These are phyloP conservation scores for Pachycephus smyrnensis DNA, from an alignment of 2,888 invertebrate species.

Conservation along the genomic window DNA sequence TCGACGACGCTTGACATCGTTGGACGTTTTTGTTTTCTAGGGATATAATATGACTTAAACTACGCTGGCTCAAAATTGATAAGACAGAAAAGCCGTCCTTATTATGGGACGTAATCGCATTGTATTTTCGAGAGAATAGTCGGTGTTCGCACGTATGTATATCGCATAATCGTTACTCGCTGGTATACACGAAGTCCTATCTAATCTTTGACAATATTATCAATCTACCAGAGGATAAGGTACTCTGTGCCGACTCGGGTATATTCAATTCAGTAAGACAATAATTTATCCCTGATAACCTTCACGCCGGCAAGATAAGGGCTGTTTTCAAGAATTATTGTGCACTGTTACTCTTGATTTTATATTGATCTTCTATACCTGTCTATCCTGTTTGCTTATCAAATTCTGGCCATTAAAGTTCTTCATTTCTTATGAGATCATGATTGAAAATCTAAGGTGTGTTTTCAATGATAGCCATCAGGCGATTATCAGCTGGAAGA, in stretches of 20 bases:
- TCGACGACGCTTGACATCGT: not conserved
- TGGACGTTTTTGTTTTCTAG: not conserved
- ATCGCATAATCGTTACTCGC: not conserved
- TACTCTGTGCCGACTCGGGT: slow-evolving; percentile 7
- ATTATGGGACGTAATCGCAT: not conserved
- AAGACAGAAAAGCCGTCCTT: not conserved
- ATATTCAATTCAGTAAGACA: slow-evolving; percentile 7
- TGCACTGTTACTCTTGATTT: not conserved
- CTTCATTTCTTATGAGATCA: not conserved
- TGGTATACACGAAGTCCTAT: slow-evolving; percentile 33
- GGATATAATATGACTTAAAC: not conserved
- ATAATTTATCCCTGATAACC: not conserved
- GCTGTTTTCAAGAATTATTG: not conserved
- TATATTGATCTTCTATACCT: not conserved
- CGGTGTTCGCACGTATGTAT: not conserved
- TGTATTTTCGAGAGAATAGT: not conserved
- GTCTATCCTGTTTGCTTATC: not conserved
- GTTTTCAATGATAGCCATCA: not conserved
- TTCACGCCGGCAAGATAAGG: not conserved
- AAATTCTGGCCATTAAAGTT: not conserved
- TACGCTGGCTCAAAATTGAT: not conserved
- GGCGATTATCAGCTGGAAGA: not conserved
- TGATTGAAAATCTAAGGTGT: not conserved
- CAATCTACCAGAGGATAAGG: slow-evolving; percentile 41
- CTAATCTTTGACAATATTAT: slow-evolving; percentile 47